Conservation (phyloP, 2,113 vertebrate species). For the Illadopsis cleaveri region DNA sequence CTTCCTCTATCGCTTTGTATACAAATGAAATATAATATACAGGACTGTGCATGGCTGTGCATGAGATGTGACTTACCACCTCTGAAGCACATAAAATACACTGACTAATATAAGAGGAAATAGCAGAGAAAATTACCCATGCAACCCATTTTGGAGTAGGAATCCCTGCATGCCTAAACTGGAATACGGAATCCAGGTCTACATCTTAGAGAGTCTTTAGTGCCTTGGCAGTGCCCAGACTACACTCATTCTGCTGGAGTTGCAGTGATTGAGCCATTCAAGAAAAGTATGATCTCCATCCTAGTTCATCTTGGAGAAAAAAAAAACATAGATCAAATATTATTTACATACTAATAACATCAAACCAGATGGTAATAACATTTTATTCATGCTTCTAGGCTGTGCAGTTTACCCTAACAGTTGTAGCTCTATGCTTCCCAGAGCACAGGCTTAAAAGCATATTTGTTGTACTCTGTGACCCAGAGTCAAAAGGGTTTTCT, state of each 20-base stretch:
- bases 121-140: neutral
- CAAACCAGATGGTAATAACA: neutral
- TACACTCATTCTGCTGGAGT: neutral
- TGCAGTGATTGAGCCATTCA: neutral
- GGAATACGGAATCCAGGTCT: neutral
- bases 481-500: no score
- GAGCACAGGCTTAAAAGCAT: neutral
- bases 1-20: neutral
- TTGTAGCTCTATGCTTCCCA: neutral
- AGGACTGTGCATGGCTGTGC: neutral
- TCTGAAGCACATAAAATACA: neutral
- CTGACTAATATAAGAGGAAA: neutral
- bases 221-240: neutral
- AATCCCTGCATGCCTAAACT: neutral
- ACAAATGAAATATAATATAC: neutral
- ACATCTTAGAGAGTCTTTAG: neutral
- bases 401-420: neutral
- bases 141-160: neutral
- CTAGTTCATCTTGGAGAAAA: neutral
- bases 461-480: neutral
- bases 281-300: neutral
- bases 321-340: neutral
- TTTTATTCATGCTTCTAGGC: neutral
- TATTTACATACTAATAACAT: neutral
- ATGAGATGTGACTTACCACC: neutral